Percentiles rank a stretch among this genome's conserved stretches.
phyloP scores from a whole-genome alignment of 2,888 invertebrate genomes.

The Rutpela maculata region DNA sequence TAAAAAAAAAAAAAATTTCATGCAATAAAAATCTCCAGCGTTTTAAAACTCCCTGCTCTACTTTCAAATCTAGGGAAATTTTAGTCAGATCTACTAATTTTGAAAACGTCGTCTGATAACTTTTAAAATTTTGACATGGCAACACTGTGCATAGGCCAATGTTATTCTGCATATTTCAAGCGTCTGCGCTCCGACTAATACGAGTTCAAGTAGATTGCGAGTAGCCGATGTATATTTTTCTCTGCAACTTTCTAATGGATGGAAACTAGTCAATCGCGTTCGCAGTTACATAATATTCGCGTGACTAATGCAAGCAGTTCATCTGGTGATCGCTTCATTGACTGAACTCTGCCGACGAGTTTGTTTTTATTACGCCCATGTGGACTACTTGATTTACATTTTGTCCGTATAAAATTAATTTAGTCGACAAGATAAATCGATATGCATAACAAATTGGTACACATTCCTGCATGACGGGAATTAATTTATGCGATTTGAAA shows the following conservation, averaged over 20 bases:
- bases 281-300: neutral
- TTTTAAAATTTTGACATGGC: too few species aligned
- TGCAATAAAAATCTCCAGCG: too few species aligned
- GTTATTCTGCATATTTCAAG: too few species aligned
- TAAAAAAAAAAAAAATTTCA: too few species aligned
- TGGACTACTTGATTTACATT: constrained; percentile 23
- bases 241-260: constrained; percentile 1
- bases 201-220: neutral
- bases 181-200: too few species aligned
- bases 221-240: neutral
- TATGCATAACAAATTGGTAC: constrained; percentile 13
- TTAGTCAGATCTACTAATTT: too few species aligned
- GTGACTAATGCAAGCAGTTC: neutral
- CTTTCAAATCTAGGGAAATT: too few species aligned
- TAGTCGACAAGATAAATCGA: neutral
- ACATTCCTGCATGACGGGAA: neutral
- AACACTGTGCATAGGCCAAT: too few species aligned
- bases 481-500: neutral
- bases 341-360: constrained; percentile 1
- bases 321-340: neutral
- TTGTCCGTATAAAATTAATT: constrained; percentile 10
- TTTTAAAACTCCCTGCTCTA: too few species aligned
- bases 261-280: neutral
- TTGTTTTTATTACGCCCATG: neutral
- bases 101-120: too few species aligned